Base-by-base conservation (phyloP, 1,140 invertebrate species). In the Micrasema longulum region DNA sequence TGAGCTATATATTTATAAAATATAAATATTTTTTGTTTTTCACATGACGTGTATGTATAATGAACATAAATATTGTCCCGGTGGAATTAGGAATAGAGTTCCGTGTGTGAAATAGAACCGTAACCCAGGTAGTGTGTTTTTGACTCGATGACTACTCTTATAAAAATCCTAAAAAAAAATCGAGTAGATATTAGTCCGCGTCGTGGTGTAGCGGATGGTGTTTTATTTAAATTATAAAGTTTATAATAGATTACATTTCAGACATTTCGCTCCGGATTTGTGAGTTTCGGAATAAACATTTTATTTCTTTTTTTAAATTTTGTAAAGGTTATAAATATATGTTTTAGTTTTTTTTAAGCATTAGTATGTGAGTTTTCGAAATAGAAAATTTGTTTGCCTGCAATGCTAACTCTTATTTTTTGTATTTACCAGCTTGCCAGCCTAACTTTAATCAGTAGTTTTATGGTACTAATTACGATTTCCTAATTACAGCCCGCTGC, bases 401-500 rank as follows among this genome's bases (percentile, higher is more conserved):
- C 36, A 38, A 38, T 38, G 36, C 36, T 38, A 38, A 7, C 36
- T 38, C 5, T 38, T 12, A 7, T 38, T 38, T 7, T 38, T 38
- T 12, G 12, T 38, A 38, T 7, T 38, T 38, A 38, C 12, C 12
- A 7, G 5, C 12, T 12, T 5, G 5, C 12, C n/a, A n/a, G n/a
- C n/a, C n/a, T n/a, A n/a, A n/a, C n/a, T n/a, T n/a, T n/a, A n/a
- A n/a, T n/a, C n/a, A n/a, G n/a, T n/a, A n/a, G n/a, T n/a, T n/a
- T n/a, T n/a, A n/a, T n/a, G n/a, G n/a, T n/a, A n/a, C n/a, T n/a
- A n/a, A n/a, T 45, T 7, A 16, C 43, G n/a, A n/a, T 9, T 16
- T 45, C 18, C 18, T 23, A 53, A 53, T 53, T 53, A 53, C 22
- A 11, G 26, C 22, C 10, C 50, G 22, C 26, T 57, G 53, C 53